Evolutionary conservation across 2,797 vertebrate species (phyloP), one percentile per base, ranked within the genome.

Genomic region (Aulostomus chinensis): DNA sequence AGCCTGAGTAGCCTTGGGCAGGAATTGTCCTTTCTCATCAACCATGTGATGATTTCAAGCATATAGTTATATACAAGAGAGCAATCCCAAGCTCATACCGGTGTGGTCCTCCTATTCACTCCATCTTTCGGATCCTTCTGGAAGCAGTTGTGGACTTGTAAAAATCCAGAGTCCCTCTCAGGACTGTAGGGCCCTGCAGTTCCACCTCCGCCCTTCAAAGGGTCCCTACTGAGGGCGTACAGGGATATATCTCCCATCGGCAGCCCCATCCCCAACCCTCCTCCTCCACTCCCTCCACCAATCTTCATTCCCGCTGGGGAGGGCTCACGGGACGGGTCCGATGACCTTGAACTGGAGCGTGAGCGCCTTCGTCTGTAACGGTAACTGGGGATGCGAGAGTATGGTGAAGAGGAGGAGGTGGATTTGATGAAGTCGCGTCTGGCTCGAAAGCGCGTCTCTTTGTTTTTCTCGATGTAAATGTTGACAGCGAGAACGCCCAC

Each of bases 391-490:
- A 98, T 97, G 79, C 94, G 93, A 46, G 94, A 92, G 13, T 98
- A 97, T 1, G 95, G 95, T 0, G 91, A 92, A 13, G 90, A 86
- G 14, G 94, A 96, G 1, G 92, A 93, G 38, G 92, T 68, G 37
- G 92, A 81, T 85, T 93, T 96, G 53, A 95, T 90, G 83, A 96
- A 94, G 75, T 95, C 90, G 7, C 84, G 87, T 34, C 78, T 92
- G 64, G 89, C 89, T 79, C 92, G 89, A 83, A 91, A 94, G 36
- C 93, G 91, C 8, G 89, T 80, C 88, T 96, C 96, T 76, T 98
- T 98, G 79, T 97, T 98, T 78, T 94, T 96, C 87, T 98, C 96
- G 1, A 98, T 98, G 69, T 95, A 99, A 79, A 98, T 96, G 91
- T 98, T 98, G 77, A 99, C 92, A 0, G 94, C 95, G 25, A 98